Base-by-base conservation (phyloP, 2,113 vertebrate species). In the Mesocricetus auratus region DNA sequence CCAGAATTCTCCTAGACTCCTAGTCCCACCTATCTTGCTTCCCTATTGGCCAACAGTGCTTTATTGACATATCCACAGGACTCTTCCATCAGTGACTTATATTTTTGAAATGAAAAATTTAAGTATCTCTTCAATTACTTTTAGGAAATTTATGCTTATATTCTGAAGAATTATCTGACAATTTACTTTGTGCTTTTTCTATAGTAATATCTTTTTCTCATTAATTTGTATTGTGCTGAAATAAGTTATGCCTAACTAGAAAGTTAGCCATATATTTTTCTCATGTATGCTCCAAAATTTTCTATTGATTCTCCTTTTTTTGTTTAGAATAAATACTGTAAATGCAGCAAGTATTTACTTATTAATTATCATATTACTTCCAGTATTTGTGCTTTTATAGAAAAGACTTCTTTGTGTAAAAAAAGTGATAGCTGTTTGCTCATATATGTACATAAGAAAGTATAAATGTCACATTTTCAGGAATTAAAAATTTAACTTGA, bases 341-440 rank as follows among this genome's bases (percentile, higher is more conserved):
- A 79, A 75, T 79, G 39, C 26, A 77, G 15, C 21, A 71, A 93
- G 92, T 73, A 90, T 75, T 90, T 81, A 64, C 69, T 93, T 79
- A n/a, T 36, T 53, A 79, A 90, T 78, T 92, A 91, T 90, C n/a
- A 82, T 90, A 71, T 86, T 29, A 17, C 26, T 95, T 91, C 53
- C 12, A 66, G 24, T 15, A 58, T 42, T 93, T 86, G 6, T 47
- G 7, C 4, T 53, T 91, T 93, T 89, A 83, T 69, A 83, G 26
- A 17, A 92, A 89, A 93, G 66, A 31, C 86, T 94, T 92, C 47
- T n/a, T 21, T 24, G 91, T 82, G 75, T 7, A 6, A 94, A 79
- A 68, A 31, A 50, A 1, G 33, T 60, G 66, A 91, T 39, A 94
- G 68, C 86, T 93, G 6, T 64, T 92, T 79, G 74, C 81, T 78